A percentile compares a stretch with the other conserved stretches of the same genome.
phyloP scores from a whole-genome alignment of 2,797 vertebrate species.

The Apodemus agrarius region DNA sequence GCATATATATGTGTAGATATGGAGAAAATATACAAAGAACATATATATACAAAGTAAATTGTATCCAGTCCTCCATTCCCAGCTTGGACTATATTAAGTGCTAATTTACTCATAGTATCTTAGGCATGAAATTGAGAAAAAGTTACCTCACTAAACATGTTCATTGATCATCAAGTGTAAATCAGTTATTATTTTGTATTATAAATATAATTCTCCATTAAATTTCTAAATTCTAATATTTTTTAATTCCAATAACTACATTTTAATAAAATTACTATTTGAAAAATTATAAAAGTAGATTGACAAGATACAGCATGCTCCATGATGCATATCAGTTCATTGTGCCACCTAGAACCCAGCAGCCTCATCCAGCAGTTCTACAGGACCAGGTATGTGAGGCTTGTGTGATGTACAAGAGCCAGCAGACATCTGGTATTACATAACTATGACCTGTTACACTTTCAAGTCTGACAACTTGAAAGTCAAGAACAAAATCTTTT shows the following conservation, averaged over 20 bases:
- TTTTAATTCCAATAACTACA: neutral
- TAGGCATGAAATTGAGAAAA: neutral
- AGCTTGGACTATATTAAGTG: neutral
- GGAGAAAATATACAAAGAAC: neutral
- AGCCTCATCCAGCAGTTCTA: too few relatives aligned
- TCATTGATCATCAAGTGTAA: neutral
- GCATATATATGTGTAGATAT: neutral
- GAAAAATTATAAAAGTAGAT: neutral
- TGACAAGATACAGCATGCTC: neutral
- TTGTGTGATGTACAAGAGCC: neutral
- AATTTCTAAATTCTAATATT: neutral
- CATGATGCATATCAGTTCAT: neutral
- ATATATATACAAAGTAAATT: constrained; percentile 27
- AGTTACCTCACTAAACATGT: neutral
- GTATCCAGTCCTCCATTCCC: neutral
- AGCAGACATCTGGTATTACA: neutral
- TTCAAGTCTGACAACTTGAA: neutral
- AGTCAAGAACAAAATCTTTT: neutral
- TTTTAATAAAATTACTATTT: neutral
- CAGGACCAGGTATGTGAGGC: neutral
- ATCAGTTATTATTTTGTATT: neutral
- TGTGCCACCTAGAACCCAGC: neutral
- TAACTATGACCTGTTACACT: neutral
- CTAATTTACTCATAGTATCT: neutral
- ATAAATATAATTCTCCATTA: neutral